phyloP scores from a whole-genome alignment of 2,113 vertebrate species.

The Euleptes europaea region DNA sequence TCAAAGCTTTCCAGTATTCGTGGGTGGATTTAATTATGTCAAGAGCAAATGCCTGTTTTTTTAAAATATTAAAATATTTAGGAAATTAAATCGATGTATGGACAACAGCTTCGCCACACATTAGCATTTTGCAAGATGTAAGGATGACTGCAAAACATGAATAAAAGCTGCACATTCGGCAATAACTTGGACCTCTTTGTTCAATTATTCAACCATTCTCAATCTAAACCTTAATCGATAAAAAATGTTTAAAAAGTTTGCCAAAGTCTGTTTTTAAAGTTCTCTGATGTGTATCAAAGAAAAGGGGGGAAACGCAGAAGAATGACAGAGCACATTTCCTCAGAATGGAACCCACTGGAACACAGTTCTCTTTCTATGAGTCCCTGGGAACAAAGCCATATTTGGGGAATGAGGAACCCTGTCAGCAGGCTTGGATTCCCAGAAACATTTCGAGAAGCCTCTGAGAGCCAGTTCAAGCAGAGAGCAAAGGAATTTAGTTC shows the following conservation, averaged over 20 bases:
- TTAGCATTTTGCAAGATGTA: slow-evolving; percentile 10
- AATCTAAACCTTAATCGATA: not conserved
- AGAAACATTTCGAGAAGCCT: slow-evolving; percentile 31
- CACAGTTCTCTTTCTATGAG: slow-evolving; percentile 37
- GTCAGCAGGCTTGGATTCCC: slow-evolving; percentile 18
- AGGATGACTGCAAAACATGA: slow-evolving; percentile 22
- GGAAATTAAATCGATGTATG: slow-evolving; percentile 12
- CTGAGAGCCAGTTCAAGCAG: slow-evolving; percentile 29
- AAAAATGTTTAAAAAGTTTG: slow-evolving; percentile 7
- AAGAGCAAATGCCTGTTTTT: slow-evolving; percentile 88
- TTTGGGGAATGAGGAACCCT: not conserved
- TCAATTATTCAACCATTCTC: slow-evolving; percentile 2
- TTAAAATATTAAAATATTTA: slow-evolving; percentile 33
- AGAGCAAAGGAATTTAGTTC: not conserved
- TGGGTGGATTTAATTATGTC: slow-evolving; percentile 88
- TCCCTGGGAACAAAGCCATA: slow-evolving; percentile 22
- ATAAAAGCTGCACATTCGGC: not conserved
- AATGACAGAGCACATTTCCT: slow-evolving; percentile 33
- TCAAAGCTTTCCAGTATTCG: slow-evolving; percentile 88
- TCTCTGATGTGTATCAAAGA: not conserved
- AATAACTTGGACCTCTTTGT: slow-evolving; percentile 22
- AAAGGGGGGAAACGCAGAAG: slow-evolving; percentile 28
- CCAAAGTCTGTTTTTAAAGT: not conserved
- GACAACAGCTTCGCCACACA: not conserved
- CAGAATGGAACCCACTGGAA: slow-evolving; percentile 39